Conservation (phyloP, 2,797 vertebrate species). For the Clarias fuscus region DNA sequence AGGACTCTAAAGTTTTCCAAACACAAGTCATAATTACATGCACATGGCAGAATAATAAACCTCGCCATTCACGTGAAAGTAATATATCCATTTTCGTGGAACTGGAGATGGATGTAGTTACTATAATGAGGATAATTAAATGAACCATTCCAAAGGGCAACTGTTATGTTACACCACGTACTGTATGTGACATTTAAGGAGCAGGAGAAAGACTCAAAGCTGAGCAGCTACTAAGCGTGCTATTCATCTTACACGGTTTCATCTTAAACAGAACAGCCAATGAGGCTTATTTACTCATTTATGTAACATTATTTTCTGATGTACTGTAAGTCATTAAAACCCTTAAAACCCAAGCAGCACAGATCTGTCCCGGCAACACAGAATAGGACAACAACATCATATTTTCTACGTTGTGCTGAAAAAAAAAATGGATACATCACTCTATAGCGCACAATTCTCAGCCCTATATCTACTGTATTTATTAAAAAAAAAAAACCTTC, state of each 20-base stretch:
- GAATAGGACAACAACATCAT: too few relatives aligned
- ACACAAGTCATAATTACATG: neutral
- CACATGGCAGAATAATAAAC: conserved; percentile 4
- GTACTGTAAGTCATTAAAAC: too few relatives aligned
- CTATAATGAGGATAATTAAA: conserved; percentile 39
- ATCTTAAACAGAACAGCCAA: conserved; percentile 25
- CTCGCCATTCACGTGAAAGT: neutral
- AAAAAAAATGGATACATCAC: too few relatives aligned
- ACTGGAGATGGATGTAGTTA: neutral
- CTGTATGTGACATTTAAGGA: conserved; percentile 36
- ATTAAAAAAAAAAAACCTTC: too few relatives aligned
- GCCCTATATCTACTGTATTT: too few relatives aligned
- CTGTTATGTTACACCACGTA: conserved; percentile 40
- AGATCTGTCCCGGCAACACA: too few relatives aligned
- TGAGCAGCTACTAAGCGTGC: conserved; percentile 36
- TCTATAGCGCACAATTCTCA: too few relatives aligned
- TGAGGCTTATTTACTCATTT: neutral
- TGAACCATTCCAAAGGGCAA: conserved; percentile 47
- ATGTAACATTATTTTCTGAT: too few relatives aligned
- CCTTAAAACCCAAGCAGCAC: too few relatives aligned
- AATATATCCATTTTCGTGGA: neutral
- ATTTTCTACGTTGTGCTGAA: too few relatives aligned
- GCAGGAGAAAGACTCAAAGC: conserved; percentile 20
- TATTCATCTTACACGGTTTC: conserved; percentile 21
- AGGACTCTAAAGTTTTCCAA: neutral